Percentiles rank a stretch among this genome's conserved stretches.
These are phyloP conservation scores for Amphiura filiformis DNA, from an alignment of 35 echinoderm and acorn worm genomes.

Conservation along the genomic window DNA sequence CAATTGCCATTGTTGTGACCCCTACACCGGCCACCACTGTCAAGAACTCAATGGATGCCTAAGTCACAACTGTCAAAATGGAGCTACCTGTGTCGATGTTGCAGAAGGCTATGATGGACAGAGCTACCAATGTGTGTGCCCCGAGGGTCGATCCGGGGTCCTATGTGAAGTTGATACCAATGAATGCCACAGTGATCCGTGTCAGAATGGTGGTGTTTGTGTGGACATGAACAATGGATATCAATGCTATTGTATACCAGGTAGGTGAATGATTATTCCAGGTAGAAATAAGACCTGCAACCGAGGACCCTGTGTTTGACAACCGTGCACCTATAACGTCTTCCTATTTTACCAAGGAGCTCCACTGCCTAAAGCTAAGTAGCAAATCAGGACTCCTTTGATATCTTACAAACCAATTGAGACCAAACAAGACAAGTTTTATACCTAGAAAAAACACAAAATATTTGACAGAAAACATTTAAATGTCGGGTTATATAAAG, in stretches of 20 bases:
- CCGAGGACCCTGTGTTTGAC: background rate
- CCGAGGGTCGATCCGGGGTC: slow-evolving; percentile 61
- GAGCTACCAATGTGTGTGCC: slow-evolving; percentile 78
- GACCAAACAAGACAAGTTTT: too few species aligned
- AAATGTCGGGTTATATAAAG: too few species aligned
- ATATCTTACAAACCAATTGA: too few species aligned
- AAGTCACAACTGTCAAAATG: slow-evolving; percentile 51
- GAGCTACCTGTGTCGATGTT: slow-evolving; percentile 73
- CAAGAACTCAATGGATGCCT: slow-evolving; percentile 79
- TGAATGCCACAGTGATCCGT: slow-evolving; percentile 87
- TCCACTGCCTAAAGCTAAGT: too few species aligned
- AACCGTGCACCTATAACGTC: background rate
- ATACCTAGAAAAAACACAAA: too few species aligned
- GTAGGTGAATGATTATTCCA: background rate
- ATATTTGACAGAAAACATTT: too few species aligned
- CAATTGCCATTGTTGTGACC: slow-evolving; percentile 65
- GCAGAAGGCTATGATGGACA: slow-evolving; percentile 68
- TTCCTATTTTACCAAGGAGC: background rate
- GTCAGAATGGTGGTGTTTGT: slow-evolving; percentile 65
- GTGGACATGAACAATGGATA: slow-evolving; percentile 64
- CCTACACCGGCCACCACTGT: slow-evolving; percentile 62
- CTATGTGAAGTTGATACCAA: slow-evolving; percentile 80
- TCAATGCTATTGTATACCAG: slow-evolving; percentile 60
- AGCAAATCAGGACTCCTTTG: too few species aligned
- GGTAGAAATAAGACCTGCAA: background rate